Percentiles rank a stretch among this genome's conserved stretches.
Conservation (phyloP, 1,140 invertebrate species). For the Druon quercuslanigerum region DNA sequence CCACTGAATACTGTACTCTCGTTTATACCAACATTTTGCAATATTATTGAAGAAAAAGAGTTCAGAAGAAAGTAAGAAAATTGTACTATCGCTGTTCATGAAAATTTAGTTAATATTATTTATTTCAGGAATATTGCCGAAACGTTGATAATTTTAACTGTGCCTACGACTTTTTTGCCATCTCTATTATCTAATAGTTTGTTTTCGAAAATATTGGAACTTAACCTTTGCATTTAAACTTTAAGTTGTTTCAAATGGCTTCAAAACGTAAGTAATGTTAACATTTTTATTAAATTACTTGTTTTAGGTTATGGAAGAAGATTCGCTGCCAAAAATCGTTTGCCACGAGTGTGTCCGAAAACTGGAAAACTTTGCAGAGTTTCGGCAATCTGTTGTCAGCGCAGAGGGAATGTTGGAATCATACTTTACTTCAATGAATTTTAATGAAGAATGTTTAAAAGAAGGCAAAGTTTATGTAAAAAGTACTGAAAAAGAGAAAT, state of each 20-base stretch:
- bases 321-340: conserved; percentile 83
- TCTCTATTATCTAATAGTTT: too few species aligned
- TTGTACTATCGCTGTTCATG: too few species aligned
- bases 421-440: conserved; percentile 79
- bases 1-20: too few species aligned
- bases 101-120: neutral
- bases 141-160: too few species aligned
- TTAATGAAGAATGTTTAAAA: conserved; percentile 79
- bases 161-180: too few species aligned
- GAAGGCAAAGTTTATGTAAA: conserved; percentile 79
- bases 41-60: too few species aligned
- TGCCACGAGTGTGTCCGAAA: conserved; percentile 80
- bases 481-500: conserved; percentile 64
- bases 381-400: conserved; percentile 80
- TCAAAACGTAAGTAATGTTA: too few species aligned
- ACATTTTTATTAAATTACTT: conserved; percentile 33
- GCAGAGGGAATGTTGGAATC: conserved; percentile 82
- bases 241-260: too few species aligned
- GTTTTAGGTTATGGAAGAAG: conserved; percentile 80
- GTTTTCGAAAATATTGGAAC: too few species aligned
- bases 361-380: conserved; percentile 79
- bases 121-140: conserved; percentile 27
- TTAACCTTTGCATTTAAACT: too few species aligned
- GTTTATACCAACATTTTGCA: too few species aligned
- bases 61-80: too few species aligned